These are phyloP conservation scores for Ramphastos sulfuratus DNA, from an alignment of 2,113 vertebrate genomes.

Conservation along the genomic window DNA sequence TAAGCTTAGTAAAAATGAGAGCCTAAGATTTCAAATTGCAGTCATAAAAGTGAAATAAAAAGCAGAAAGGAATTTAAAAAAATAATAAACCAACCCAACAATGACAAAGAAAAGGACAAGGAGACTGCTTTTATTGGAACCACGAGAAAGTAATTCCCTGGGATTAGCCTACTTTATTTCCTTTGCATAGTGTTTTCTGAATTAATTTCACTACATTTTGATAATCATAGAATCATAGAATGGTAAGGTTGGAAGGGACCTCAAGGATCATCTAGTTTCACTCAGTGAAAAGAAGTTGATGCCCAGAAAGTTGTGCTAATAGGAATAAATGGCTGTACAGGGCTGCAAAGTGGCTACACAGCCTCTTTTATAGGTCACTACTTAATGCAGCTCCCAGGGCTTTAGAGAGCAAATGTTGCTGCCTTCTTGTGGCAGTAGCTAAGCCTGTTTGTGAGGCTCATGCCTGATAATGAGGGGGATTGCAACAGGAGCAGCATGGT, in stretches of 20 bases:
- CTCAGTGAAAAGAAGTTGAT: background rate
- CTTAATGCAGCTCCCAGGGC: background rate
- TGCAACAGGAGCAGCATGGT: background rate
- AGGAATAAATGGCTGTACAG: background rate
- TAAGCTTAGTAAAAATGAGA: background rate
- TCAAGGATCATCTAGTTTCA: background rate
- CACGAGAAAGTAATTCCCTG: slow-evolving; percentile 27
- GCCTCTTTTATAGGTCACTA: background rate
- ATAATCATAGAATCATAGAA: background rate
- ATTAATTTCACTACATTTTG: slow-evolving; percentile 33
- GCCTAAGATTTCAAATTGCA: background rate
- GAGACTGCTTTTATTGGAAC: background rate
- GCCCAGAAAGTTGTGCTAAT: background rate
- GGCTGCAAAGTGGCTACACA: background rate
- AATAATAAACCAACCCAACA: background rate
- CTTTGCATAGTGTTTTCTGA: slow-evolving; percentile 19
- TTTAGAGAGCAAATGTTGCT: background rate
- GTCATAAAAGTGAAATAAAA: slow-evolving; percentile 38
- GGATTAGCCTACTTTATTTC: slow-evolving; percentile 29
- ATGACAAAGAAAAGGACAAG: background rate
- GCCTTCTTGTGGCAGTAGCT: background rate
- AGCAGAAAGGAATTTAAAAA: background rate
- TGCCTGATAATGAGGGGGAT: background rate
- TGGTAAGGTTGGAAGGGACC: background rate
- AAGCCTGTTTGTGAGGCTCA: background rate